Conservation (phyloP, 2,113 vertebrate genomes). For the Oreochromis aureus region DNA sequence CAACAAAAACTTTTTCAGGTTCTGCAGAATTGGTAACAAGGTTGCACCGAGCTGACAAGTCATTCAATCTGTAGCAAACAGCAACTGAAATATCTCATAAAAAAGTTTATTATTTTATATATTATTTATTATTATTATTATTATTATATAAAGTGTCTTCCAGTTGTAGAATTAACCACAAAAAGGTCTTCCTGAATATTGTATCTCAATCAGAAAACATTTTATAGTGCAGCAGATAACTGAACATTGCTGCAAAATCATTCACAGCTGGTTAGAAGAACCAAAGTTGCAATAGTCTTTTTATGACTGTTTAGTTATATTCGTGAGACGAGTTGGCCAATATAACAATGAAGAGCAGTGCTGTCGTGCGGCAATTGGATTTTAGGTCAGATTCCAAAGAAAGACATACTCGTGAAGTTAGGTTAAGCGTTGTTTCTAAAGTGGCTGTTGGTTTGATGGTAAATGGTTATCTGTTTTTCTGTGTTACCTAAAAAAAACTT, state of each 20-base stretch:
- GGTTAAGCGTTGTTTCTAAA: neutral
- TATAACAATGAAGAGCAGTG: neutral
- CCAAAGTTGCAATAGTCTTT: neutral
- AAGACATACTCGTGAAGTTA: neutral
- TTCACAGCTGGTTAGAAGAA: neutral
- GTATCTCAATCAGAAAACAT: neutral
- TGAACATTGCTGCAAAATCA: neutral
- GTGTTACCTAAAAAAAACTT: neutral
- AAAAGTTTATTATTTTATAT: neutral
- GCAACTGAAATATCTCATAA: neutral
- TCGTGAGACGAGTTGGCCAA: fast-evolving
- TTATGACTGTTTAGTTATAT: neutral
- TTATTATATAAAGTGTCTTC: neutral
- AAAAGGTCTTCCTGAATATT: neutral
- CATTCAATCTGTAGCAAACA: neutral
- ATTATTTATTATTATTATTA: neutral
- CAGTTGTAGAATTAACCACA: neutral
- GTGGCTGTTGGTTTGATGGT: neutral
- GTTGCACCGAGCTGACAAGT: neutral
- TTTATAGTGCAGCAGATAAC: fast-evolving
- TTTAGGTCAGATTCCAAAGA: neutral
- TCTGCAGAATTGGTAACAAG: neutral
- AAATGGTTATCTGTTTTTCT: neutral
- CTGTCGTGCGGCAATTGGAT: fast-evolving
- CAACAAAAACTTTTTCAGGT: neutral